Evolutionary conservation across 2,797 vertebrate species (phyloP).

Genomic region (Acipenser oxyrinchus): DNA sequence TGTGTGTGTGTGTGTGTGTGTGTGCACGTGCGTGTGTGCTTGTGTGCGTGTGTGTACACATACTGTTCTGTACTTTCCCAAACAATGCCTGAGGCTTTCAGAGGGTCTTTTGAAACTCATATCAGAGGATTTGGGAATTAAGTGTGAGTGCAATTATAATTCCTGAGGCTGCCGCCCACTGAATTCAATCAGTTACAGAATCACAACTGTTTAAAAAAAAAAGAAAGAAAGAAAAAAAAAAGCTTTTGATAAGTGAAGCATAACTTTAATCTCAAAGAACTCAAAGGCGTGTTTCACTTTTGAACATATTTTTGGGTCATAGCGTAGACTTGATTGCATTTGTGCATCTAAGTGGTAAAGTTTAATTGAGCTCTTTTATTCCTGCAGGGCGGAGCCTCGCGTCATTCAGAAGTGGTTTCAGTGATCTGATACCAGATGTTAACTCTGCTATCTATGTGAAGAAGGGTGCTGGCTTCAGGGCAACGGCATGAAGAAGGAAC

Average conservation of each 20-base stretch:
- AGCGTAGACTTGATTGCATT: conserved; percentile 14
- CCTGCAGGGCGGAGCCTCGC: conserved; percentile 68
- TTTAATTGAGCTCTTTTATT: conserved; percentile 21
- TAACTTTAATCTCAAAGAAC: neutral
- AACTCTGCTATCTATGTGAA: conserved; percentile 69
- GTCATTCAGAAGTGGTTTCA: conserved; percentile 65
- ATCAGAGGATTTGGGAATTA: neutral
- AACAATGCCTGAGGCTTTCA: too few relatives aligned
- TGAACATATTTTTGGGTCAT: neutral
- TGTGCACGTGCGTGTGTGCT: neutral
- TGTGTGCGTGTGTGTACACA: neutral
- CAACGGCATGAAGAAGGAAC: conserved; percentile 29
- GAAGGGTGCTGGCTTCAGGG: conserved; percentile 46
- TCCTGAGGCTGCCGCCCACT: neutral
- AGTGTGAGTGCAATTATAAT: neutral
- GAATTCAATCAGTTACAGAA: neutral
- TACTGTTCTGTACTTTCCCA: neutral
- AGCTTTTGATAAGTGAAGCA: neutral
- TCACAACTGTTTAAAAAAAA: neutral
- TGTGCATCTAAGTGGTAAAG: conserved; percentile 12
- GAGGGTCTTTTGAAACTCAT: neutral
- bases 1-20: neutral
- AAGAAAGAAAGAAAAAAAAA: neutral
- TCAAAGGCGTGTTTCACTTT: neutral
- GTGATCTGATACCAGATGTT: conserved; percentile 66